Conservation (phyloP, 23 tunicate genomes). For the Ascidia mentula region DNA sequence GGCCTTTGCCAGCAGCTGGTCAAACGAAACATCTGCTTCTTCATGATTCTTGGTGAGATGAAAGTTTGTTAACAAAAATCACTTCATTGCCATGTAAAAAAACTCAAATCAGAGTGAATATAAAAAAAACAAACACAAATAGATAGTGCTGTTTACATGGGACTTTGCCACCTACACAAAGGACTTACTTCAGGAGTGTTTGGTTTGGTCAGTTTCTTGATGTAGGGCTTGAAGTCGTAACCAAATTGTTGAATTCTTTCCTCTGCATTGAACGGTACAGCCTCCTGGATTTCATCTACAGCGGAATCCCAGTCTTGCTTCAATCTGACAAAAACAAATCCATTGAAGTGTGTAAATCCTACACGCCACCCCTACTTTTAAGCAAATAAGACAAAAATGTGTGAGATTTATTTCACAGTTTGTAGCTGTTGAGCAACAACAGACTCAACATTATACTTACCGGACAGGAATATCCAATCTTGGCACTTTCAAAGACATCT, state of each 20-base stretch:
- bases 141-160: too few species aligned
- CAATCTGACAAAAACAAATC: slow-evolving; percentile 16
- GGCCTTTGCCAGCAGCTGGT: background rate
- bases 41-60: background rate
- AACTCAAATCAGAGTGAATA: too few species aligned
- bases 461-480: slow-evolving; percentile 50
- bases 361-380: too few species aligned
- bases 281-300: slow-evolving; percentile 53
- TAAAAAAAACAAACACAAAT: too few species aligned
- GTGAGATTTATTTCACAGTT: background rate
- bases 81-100: too few species aligned
- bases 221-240: slow-evolving; percentile 52
- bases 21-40: background rate
- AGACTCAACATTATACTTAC: too few species aligned
- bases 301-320: slow-evolving; percentile 67
- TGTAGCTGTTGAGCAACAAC: background rate
- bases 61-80: background rate
- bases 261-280: slow-evolving; percentile 26
- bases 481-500: slow-evolving; percentile 40
- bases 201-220: slow-evolving; percentile 8
- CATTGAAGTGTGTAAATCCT: too few species aligned
- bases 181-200: background rate
- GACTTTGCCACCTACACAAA: too few species aligned
- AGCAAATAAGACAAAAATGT: background rate
- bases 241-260: slow-evolving; percentile 46